A percentile compares a stretch with the other conserved stretches of the same genome.
phyloP scores from a whole-genome alignment of 2,113 vertebrate species.

The Malurus melanocephalus region DNA sequence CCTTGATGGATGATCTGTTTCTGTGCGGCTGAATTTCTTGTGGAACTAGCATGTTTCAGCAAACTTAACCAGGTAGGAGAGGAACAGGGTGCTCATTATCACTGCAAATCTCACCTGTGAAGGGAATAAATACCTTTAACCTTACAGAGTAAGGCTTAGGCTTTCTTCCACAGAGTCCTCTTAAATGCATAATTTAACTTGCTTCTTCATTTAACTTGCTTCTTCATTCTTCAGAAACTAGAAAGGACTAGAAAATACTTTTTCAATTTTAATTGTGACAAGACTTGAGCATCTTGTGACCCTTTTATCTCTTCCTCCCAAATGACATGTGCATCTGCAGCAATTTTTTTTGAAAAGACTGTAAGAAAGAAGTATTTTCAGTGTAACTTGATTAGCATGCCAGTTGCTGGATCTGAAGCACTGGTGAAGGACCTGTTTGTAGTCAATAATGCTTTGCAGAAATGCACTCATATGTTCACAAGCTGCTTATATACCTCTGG shows the following conservation, averaged over 20 bases:
- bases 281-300: not conserved
- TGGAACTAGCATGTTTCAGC: not conserved
- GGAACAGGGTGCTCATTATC: not conserved
- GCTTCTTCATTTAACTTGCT: not conserved
- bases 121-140: not conserved
- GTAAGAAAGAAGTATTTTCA: not conserved
- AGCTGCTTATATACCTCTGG: not conserved
- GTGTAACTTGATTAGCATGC: not conserved
- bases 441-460: not conserved
- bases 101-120: not conserved
- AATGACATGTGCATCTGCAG: not conserved
- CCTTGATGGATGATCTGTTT: not conserved
- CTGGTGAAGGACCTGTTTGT: not conserved
- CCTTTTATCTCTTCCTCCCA: not conserved
- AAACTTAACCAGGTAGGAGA: not conserved
- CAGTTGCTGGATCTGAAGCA: not conserved
- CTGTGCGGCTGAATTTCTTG: not conserved
- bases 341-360: not conserved
- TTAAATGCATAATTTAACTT: not conserved
- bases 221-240: not conserved
- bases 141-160: not conserved
- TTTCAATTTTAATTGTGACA: not conserved
- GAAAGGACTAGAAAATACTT: not conserved
- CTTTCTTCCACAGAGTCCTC: not conserved
- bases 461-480: not conserved